Conservation (phyloP, 23 tunicate species). For the Phallusia fumigata region DNA sequence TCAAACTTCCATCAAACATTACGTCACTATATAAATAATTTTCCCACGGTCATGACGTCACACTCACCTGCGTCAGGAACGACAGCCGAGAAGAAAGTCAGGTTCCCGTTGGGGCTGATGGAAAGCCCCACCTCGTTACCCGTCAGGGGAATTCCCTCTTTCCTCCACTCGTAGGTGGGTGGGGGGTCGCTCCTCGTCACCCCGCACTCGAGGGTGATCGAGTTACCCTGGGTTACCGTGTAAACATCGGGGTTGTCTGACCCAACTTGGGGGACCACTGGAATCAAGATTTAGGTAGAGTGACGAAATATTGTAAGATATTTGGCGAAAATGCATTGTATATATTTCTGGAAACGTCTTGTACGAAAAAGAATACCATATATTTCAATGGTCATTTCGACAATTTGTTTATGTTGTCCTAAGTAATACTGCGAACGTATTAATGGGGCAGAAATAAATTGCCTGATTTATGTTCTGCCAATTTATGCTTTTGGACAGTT, state of each 20-base stretch:
- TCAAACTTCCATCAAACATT: too few species aligned
- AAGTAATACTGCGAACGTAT: too few species aligned
- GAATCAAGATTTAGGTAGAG: background rate
- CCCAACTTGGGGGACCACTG: slow-evolving; percentile 61
- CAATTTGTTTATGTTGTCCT: too few species aligned
- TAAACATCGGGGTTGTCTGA: slow-evolving; percentile 39
- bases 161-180: slow-evolving; percentile 76
- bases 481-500: too few species aligned
- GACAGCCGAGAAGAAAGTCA: slow-evolving; percentile 33
- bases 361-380: too few species aligned
- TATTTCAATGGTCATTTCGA: too few species aligned
- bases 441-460: too few species aligned
- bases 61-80: slow-evolving; percentile 66
- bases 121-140: slow-evolving; percentile 48
- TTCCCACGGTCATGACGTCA: too few species aligned
- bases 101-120: slow-evolving; percentile 52
- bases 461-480: too few species aligned
- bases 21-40: too few species aligned
- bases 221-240: slow-evolving; percentile 50
- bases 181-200: slow-evolving; percentile 69
- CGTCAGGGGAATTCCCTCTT: slow-evolving; percentile 35
- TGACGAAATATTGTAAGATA: background rate
- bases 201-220: slow-evolving; percentile 68
- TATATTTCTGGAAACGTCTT: too few species aligned
- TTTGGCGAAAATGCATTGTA: background rate